These are phyloP conservation scores for Cnemophilus loriae DNA, from an alignment of 2,113 vertebrate genomes.

Conservation along the genomic window DNA sequence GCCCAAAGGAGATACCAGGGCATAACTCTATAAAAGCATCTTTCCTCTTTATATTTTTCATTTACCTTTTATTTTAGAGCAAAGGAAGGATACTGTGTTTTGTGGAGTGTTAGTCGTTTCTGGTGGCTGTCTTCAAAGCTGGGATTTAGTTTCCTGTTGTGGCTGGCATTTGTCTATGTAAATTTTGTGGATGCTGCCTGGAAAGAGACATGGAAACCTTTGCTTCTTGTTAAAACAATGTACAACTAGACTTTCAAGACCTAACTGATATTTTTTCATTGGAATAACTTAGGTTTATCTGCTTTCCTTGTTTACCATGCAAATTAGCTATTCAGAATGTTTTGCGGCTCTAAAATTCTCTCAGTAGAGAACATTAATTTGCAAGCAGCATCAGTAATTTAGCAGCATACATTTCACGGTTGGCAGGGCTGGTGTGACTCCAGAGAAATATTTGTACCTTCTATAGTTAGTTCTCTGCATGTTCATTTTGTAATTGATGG, in stretches of 20 bases:
- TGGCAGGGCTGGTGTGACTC: slow-evolving; percentile 53
- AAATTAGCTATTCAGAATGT: slow-evolving; percentile 24
- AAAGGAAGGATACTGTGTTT: not conserved
- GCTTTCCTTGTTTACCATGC: slow-evolving; percentile 18
- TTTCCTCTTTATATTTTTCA: not conserved
- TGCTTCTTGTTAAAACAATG: not conserved
- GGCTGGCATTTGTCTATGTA: not conserved
- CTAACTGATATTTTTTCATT: not conserved
- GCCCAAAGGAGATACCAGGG: not conserved
- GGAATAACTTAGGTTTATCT: not conserved
- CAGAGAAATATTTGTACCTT: slow-evolving; percentile 62
- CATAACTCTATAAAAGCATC: not conserved
- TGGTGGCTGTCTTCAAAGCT: not conserved
- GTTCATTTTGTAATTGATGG: slow-evolving; percentile 67
- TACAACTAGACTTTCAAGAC: not conserved
- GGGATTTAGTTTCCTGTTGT: not conserved
- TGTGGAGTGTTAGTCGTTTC: not conserved
- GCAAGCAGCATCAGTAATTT: slow-evolving; percentile 41
- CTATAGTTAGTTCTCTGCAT: slow-evolving; percentile 46
- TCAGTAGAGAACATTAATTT: slow-evolving; percentile 56
- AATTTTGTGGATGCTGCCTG: not conserved
- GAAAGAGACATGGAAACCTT: not conserved
- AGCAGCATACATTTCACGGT: slow-evolving; percentile 60
- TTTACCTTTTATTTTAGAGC: not conserved
- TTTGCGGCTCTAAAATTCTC: slow-evolving; percentile 50